Conservation (phyloP, 2,797 vertebrate genomes). For the Meriones psammophilus region DNA sequence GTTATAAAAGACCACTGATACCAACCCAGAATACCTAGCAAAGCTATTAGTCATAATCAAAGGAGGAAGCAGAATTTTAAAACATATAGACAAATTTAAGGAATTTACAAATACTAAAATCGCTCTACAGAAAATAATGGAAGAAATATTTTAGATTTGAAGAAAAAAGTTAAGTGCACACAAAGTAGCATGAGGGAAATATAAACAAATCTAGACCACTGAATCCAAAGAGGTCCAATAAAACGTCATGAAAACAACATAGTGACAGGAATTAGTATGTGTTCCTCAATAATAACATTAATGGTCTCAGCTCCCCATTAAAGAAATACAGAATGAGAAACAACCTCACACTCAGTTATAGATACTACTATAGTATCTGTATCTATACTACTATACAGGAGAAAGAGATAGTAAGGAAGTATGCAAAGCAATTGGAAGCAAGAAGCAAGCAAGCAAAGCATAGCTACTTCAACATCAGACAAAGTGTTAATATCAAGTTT, state of each 20-base stretch:
- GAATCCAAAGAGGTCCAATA: neutral
- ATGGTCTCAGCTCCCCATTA: neutral
- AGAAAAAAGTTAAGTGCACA: neutral
- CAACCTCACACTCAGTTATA: neutral
- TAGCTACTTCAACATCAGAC: neutral
- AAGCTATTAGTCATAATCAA: neutral
- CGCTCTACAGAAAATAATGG: neutral
- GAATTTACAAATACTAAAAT: neutral
- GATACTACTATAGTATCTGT: neutral
- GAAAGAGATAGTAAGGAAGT: neutral
- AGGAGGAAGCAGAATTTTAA: neutral
- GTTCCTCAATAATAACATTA: neutral
- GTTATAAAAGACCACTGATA: neutral
- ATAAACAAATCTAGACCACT: neutral
- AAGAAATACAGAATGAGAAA: neutral
- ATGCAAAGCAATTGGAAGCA: neutral
- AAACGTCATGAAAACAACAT: neutral
- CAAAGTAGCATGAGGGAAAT: neutral
- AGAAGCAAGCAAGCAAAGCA: neutral
- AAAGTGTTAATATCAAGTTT: too few species aligned
- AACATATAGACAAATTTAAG: neutral
- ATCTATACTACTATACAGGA: neutral
- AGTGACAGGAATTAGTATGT: neutral
- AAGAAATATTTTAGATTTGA: neutral
- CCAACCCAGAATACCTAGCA: neutral